Evolutionary conservation across 2,888 invertebrate genomes (phyloP), one percentile per base, ranked within the genome.

Genomic region (Archaeoteleia sp.): DNA sequence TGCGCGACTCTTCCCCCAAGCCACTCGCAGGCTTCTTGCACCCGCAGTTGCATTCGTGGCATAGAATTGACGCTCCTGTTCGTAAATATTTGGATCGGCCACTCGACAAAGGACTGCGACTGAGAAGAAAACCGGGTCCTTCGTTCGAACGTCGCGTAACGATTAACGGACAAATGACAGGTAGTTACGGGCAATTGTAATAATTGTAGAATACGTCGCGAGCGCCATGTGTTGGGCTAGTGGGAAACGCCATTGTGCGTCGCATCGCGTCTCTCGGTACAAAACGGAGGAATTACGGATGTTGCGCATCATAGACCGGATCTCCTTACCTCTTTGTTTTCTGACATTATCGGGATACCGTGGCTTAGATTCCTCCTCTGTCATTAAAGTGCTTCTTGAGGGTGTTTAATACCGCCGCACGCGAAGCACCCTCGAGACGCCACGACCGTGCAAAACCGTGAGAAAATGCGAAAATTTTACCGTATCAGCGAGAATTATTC

Each of bases 131-230:
- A 6, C 1, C 14, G 17, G 70, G 58, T 71, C 45, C 39, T 67
- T 71, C 68, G 68, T 66, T 69, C 54, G 71, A 70, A 73, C 72
- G 75, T n/a, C n/a, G 74, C 76, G 77, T 80, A 79, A 78, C 82
- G 79, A 83, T 83, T 81, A 83, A 78, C 78, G 78, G 75, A 78
- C 82, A 82, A 83, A 82, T 81, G 78, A 75, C 79, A 74, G 79
- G 79, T 75, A 79, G 77, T 83, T 82, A 78, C 74, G 73, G 72
- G 79, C 82, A 84, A 84, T 84, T 84, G 81, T 82, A 82, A 82
- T 83, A 83, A 84, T 84, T 82, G 81, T 79, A 77, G 77, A 57
- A 62, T 72, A 57, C 58, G 13, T 54, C 40, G 54, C 65, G 57
- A 73, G 71, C 75, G 74, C 75, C 81, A 81, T 81, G 80, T 82